phyloP scores from a whole-genome alignment of 1,140 invertebrate genomes.

The Aphaenogaster ashmeadi region DNA sequence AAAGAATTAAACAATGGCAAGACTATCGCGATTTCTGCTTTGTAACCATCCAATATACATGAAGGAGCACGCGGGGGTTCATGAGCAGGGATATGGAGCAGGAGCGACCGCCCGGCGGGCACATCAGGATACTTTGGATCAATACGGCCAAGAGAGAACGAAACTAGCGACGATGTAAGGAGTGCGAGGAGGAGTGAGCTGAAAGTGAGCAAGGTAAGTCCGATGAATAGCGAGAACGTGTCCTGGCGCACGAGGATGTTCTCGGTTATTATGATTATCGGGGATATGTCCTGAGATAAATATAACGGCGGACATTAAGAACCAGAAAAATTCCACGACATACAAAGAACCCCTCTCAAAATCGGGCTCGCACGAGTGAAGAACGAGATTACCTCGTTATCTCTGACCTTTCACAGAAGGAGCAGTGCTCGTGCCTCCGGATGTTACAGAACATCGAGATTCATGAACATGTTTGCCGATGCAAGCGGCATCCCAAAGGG shows the following conservation, averaged over 20 bases:
- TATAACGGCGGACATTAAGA: neutral
- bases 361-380: neutral
- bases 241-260: neutral
- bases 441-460: neutral
- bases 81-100: slow-evolving; percentile 72
- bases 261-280: neutral
- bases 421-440: neutral
- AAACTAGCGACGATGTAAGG: slow-evolving; percentile 51
- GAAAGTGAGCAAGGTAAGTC: slow-evolving; percentile 33
- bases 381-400: slow-evolving; percentile 30
- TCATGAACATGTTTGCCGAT: neutral
- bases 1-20: neutral
- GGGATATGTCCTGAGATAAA: slow-evolving; percentile 3
- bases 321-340: neutral
- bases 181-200: slow-evolving; percentile 58
- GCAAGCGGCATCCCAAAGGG: neutral
- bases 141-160: slow-evolving; percentile 79
- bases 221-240: slow-evolving; percentile 44
- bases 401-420: slow-evolving; percentile 46
- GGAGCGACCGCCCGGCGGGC: slow-evolving; percentile 74
- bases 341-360: neutral
- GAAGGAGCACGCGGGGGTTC: slow-evolving; percentile 19
- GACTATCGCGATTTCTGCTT: slow-evolving; percentile 10
- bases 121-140: slow-evolving; percentile 80
- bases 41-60: neutral